These are phyloP conservation scores for Tenthredo distinguenda DNA, from an alignment of 2,888 invertebrate species.

Conservation along the genomic window DNA sequence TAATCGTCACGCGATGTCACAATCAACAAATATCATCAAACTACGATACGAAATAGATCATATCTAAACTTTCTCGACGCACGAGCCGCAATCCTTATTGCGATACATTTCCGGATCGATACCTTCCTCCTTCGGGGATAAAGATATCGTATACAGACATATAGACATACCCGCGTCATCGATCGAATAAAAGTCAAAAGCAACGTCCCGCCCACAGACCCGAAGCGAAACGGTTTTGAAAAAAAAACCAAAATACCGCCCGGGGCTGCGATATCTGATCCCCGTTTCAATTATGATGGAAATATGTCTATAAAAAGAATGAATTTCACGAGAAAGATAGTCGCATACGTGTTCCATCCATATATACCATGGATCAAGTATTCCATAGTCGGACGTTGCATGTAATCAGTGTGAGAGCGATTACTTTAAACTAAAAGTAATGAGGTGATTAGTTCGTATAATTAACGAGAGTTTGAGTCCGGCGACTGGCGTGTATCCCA, in stretches of 20 bases:
- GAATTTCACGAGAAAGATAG: not conserved
- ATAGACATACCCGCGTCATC: not conserved
- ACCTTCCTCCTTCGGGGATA: not conserved
- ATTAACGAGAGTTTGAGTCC: constrained; percentile 17
- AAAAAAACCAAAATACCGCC: not conserved
- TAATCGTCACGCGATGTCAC: constrained; percentile 29
- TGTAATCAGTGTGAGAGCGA: not conserved
- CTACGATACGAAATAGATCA: not conserved
- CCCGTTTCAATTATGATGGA: not conserved
- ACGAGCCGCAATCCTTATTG: not conserved
- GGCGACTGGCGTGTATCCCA: not conserved
- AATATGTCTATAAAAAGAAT: not conserved
- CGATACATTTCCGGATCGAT: not conserved
- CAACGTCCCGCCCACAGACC: not conserved
- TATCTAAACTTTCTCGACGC: not conserved
- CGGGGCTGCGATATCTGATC: not conserved
- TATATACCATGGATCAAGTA: not conserved
- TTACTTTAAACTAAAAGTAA: not conserved
- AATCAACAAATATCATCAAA: not conserved
- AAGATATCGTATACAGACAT: not conserved
- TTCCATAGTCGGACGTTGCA: not conserved
- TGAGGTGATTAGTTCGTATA: constrained; percentile 12
- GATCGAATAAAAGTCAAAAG: constrained; percentile 2
- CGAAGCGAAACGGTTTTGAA: not conserved
- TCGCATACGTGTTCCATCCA: too few species aligned